Evolutionary conservation across 2,113 vertebrate genomes (phyloP).

Genomic region (Seriola quinqueradiata): DNA sequence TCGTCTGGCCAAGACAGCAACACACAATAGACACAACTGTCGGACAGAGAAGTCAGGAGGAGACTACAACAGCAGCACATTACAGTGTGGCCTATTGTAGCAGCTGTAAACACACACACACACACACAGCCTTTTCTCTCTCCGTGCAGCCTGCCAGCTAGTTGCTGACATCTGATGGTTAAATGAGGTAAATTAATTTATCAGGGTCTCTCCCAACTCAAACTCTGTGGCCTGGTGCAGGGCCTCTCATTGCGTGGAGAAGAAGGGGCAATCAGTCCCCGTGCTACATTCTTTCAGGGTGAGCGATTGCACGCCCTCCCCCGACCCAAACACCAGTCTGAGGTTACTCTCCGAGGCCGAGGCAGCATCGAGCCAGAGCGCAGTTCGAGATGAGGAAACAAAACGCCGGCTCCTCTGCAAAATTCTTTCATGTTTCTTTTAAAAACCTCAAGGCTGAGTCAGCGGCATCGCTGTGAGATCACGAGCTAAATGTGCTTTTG

Average conservation of each 20-base stretch:
- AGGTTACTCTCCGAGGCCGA: not conserved
- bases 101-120: not conserved
- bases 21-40: not conserved
- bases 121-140: not conserved
- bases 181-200: slow-evolving; percentile 76
- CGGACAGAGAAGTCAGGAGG: not conserved
- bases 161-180: slow-evolving; percentile 81
- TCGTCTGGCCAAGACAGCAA: not conserved
- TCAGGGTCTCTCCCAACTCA: slow-evolving; percentile 18
- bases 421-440: not conserved
- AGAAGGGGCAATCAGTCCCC: slow-evolving; percentile 36
- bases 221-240: slow-evolving; percentile 15
- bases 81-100: not conserved
- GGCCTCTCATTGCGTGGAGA: slow-evolving; percentile 22
- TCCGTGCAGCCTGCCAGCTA: slow-evolving; percentile 48
- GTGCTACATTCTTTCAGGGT: slow-evolving; percentile 19
- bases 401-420: not conserved
- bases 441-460: not conserved
- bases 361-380: not conserved
- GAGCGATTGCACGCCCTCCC: not conserved
- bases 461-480: not conserved
- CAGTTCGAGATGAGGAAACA: slow-evolving; percentile 19
- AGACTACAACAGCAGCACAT: not conserved
- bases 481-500: not conserved
- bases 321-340: not conserved